A percentile compares a stretch with the other conserved stretches of the same genome.
Conservation (phyloP, 1,140 invertebrate genomes). For the Tetranychus cinnabarinus region DNA sequence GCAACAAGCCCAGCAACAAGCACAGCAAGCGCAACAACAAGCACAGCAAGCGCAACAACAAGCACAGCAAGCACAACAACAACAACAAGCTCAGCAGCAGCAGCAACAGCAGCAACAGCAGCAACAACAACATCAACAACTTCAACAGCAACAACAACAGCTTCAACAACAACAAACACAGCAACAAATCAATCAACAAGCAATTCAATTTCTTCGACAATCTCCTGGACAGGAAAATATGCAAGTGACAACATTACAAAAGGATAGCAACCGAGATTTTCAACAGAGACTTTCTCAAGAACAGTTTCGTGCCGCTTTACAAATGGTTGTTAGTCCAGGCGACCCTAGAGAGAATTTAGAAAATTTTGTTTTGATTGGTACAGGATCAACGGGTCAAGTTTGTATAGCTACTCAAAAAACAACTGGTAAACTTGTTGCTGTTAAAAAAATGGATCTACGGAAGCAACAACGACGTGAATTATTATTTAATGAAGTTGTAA, state of each 20-base stretch:
- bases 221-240: not conserved
- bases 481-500: conserved; percentile 96
- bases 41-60: no score
- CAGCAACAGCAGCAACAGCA: no score
- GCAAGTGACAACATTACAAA: conserved; percentile 28
- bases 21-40: no score
- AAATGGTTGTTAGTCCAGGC: conserved; percentile 84
- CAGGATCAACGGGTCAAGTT: conserved; percentile 92
- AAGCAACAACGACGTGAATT: conserved; percentile 90
- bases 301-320: conserved; percentile 81
- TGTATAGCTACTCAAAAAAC: conserved; percentile 70
- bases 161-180: conserved; percentile 1
- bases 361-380: conserved; percentile 88
- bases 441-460: conserved; percentile 95
- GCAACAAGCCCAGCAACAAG: no score
- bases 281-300: conserved; percentile 75
- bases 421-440: conserved; percentile 68
- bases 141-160: no score
- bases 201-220: not conserved
- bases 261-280: conserved; percentile 30
- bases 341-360: conserved; percentile 77
- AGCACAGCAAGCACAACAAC: no score
- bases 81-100: no score
- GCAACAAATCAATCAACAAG: conserved; percentile 6
- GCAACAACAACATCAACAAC: no score